A percentile compares a stretch with the other conserved stretches of the same genome.
Evolutionary conservation across 2,888 invertebrate genomes (phyloP).

Genomic region (Mythimna lalbum): DNA sequence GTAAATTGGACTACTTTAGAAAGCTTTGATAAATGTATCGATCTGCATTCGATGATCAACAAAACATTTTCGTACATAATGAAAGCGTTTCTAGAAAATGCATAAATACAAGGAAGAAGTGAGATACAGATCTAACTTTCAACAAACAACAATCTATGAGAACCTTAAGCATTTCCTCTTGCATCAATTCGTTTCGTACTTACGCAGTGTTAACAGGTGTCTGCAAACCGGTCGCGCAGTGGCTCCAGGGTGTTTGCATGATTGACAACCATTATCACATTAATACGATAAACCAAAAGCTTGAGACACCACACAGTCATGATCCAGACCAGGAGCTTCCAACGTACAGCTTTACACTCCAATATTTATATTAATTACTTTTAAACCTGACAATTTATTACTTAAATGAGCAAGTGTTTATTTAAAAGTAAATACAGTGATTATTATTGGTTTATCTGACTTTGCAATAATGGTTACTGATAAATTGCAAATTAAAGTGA

Average conservation of each 20-base stretch:
- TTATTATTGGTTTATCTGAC: constrained; percentile 63
- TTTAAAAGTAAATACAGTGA: constrained; percentile 8
- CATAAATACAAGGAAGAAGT: constrained; percentile 82
- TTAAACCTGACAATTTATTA: background rate
- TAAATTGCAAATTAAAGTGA: constrained; percentile 59
- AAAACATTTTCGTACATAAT: constrained; percentile 76
- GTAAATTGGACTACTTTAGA: constrained; percentile 70
- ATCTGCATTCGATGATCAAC: constrained; percentile 78
- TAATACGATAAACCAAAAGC: constrained; percentile 88
- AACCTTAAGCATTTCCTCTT: constrained; percentile 83
- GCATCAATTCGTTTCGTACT: constrained; percentile 87
- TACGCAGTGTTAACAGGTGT: constrained; percentile 83
- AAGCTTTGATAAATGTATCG: constrained; percentile 74
- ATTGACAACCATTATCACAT: constrained; percentile 90
- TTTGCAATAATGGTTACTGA: constrained; percentile 61
- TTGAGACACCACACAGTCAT: constrained; percentile 76
- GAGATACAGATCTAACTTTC: constrained; percentile 78
- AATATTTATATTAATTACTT: constrained; percentile 22
- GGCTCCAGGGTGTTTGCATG: constrained; percentile 88
- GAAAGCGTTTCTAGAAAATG: constrained; percentile 86
- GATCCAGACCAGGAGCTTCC: constrained; percentile 75
- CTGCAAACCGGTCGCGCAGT: constrained; percentile 84
- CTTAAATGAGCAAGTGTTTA: background rate
- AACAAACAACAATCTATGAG: constrained; percentile 86
- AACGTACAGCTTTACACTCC: constrained; percentile 64